Evolutionary conservation across 2,888 invertebrate species (phyloP).

Genomic region (Plutella xylostella): DNA sequence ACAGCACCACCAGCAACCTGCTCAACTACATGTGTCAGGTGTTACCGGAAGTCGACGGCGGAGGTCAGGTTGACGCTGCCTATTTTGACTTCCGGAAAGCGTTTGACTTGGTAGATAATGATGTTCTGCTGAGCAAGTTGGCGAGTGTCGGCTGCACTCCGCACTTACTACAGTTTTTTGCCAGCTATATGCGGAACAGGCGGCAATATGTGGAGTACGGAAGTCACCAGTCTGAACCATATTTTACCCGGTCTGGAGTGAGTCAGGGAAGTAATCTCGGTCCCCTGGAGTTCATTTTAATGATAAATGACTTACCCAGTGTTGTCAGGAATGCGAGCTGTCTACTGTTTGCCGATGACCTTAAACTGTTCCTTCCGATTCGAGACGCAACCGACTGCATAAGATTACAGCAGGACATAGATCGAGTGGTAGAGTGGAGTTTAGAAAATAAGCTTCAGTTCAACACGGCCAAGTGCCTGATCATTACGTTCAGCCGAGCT

Average conservation of each 20-base stretch:
- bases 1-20: not conserved
- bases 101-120: conserved; percentile 8
- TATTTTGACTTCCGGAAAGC: conserved; percentile 9
- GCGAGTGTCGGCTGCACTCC: conserved; percentile 5
- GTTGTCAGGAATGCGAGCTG: conserved; percentile 6
- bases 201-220: conserved; percentile 8
- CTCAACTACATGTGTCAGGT: not conserved
- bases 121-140: conserved; percentile 6
- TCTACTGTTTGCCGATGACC: conserved; percentile 5
- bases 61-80: conserved; percentile 6
- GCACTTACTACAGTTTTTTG: conserved; percentile 4
- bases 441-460: not conserved
- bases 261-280: conserved; percentile 12
- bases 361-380: not conserved
- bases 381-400: not conserved
- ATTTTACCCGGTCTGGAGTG: conserved; percentile 6
- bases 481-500: not conserved
- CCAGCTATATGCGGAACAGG: conserved; percentile 6
- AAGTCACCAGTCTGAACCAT: conserved; percentile 4
- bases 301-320: conserved; percentile 11
- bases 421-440: not conserved
- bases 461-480: not conserved
- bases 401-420: not conserved
- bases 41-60: not conserved
- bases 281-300: conserved; percentile 8